Percentiles rank a stretch among this genome's conserved stretches.
Conservation (phyloP, 2,888 invertebrate genomes). For the Agonopterix heracliana region DNA sequence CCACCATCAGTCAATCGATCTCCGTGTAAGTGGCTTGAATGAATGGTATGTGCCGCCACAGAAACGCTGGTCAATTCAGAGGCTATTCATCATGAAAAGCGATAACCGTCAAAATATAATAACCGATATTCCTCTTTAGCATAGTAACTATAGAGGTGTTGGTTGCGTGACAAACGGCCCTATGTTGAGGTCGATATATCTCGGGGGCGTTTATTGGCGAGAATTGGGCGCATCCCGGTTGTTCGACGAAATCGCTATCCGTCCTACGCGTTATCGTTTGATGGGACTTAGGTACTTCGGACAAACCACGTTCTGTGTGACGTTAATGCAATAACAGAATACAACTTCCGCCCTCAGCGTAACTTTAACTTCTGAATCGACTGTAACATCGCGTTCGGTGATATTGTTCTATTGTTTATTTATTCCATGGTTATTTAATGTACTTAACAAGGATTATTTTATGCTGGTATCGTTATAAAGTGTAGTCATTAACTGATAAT, state of each 20-base stretch:
- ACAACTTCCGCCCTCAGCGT: slow-evolving; percentile 36
- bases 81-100: slow-evolving; percentile 38
- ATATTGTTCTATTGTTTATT: slow-evolving; percentile 2
- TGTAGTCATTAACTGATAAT: slow-evolving; percentile 2
- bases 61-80: slow-evolving; percentile 55
- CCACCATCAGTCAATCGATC: slow-evolving; percentile 41
- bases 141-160: slow-evolving; percentile 42
- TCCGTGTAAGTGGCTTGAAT: slow-evolving; percentile 30
- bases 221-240: slow-evolving; percentile 75
- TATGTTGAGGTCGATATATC: slow-evolving; percentile 55
- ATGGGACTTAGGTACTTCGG: slow-evolving; percentile 58
- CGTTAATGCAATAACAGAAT: slow-evolving; percentile 46
- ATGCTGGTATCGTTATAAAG: slow-evolving; percentile 10
- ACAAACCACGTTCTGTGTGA: slow-evolving; percentile 46
- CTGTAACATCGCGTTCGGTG: slow-evolving; percentile 5
- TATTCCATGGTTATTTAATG: neutral
- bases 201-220: slow-evolving; percentile 70
- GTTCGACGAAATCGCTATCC: slow-evolving; percentile 69
- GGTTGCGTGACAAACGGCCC: slow-evolving; percentile 39
- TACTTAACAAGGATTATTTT: slow-evolving; percentile 3
- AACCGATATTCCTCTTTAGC: slow-evolving; percentile 50
- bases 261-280: slow-evolving; percentile 54
- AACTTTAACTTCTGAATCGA: slow-evolving; percentile 10
- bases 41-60: slow-evolving; percentile 40
- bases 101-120: slow-evolving; percentile 35